These are phyloP conservation scores for Neomicropteryx cornuta DNA, from an alignment of 1,140 invertebrate species.

Conservation along the genomic window DNA sequence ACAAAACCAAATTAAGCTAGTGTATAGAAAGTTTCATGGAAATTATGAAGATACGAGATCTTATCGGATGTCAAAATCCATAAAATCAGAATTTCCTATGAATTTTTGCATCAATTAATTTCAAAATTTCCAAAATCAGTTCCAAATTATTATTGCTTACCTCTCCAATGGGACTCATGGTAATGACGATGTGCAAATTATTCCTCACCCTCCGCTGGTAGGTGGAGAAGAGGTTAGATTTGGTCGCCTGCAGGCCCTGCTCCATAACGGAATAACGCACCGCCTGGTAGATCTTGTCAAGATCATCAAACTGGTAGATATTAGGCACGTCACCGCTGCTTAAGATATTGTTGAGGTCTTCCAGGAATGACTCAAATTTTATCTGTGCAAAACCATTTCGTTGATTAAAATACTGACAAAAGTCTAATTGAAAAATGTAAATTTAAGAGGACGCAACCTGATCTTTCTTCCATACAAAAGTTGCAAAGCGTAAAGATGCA, in stretches of 20 bases:
- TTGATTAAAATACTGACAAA: background rate
- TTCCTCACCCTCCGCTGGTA: constrained; percentile 54
- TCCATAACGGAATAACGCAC: constrained; percentile 52
- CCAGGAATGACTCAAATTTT: constrained; percentile 76
- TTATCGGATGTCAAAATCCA: too few relatives aligned
- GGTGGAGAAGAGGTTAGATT: constrained; percentile 58
- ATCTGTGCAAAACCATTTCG: constrained; percentile 42
- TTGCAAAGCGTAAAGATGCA: too few relatives aligned
- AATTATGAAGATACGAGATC: too few relatives aligned
- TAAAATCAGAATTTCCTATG: too few relatives aligned
- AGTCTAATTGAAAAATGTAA: too few relatives aligned
- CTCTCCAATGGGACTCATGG: constrained; percentile 83
- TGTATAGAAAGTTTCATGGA: too few relatives aligned
- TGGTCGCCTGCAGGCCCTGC: constrained; percentile 52
- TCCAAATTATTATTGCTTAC: too few relatives aligned
- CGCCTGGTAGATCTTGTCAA: constrained; percentile 48
- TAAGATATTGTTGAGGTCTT: constrained; percentile 78
- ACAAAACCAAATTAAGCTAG: too few relatives aligned
- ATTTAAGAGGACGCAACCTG: too few relatives aligned
- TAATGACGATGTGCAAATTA: constrained; percentile 79
- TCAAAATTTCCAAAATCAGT: too few relatives aligned
- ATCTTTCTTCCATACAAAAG: too few relatives aligned
- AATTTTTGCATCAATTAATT: too few relatives aligned
- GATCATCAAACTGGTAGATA: constrained; percentile 73
- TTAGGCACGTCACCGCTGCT: constrained; percentile 87